Base-by-base conservation (phyloP, 2,888 invertebrate species). In the Macaria notata region DNA sequence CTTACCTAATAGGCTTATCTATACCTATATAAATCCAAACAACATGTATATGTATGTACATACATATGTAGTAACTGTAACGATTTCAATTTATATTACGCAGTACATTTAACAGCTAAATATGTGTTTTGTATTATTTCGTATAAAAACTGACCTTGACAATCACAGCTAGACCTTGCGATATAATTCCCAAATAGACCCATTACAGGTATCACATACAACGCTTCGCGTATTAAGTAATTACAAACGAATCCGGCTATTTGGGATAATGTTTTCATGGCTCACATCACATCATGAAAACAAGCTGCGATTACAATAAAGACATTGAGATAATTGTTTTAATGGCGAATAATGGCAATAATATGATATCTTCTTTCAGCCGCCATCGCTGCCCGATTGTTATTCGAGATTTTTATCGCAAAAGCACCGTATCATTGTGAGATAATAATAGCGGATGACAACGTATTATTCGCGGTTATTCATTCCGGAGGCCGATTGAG, bases 391-490 rank as follows among this genome's bases (percentile, higher is more conserved):
- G 73, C 68, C 63, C 79, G 76, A 83, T 88, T 84, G 78, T 83
- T 84, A 86, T 85, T 76, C 75, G 80, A 84, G 87, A 89, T 89
- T 87, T 84, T 86, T 86, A 91, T 90, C 89, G 60, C 66, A 87
- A 89, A 91, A 91, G 72, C 81, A 87, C 86, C 82, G 85, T 88
- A 91, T 90, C 91, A 91, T 88, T 88, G 88, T 77, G 82, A 88
- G 87, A 88, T 91, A 88, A 91, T 91, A 91, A 89, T 86, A 84
- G 81, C 81, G 84, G 82, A 91, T 91, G 91, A 91, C 91, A 90
- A 83, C 76, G 90, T 88, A 91, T 89, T 90, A 90, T 91, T 89
- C 79, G 83, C 78, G 81, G 83, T 82, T 85, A 88, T 90, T 88
- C 87, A 88, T 89, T 84, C 82, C 75, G 69, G 71, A 70, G 81